phyloP scores from a whole-genome alignment of 2,113 vertebrate genomes.

The Percina caprodes region DNA sequence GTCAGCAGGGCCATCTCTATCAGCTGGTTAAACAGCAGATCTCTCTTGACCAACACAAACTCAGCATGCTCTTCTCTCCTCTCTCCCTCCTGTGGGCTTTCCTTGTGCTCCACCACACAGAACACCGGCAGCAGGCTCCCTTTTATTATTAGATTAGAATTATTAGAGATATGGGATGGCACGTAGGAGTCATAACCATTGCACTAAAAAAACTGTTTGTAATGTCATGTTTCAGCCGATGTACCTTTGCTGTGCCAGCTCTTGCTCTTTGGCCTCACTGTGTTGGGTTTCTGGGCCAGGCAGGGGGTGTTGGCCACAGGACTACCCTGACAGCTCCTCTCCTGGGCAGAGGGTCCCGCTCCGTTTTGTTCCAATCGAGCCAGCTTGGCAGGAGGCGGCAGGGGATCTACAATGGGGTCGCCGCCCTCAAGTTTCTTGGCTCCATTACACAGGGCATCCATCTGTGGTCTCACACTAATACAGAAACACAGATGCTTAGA shows the following conservation, averaged over 20 bases:
- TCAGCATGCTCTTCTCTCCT: conserved; percentile 95
- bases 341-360: conserved; percentile 83
- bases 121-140: conserved; percentile 98
- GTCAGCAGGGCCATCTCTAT: conserved; percentile 97
- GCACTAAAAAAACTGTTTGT: neutral
- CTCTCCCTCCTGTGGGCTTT: conserved; percentile 90
- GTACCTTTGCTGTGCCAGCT: conserved; percentile 93
- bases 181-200: conserved; percentile 3
- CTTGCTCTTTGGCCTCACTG: conserved; percentile 88
- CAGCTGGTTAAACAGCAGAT: conserved; percentile 98
- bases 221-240: neutral
- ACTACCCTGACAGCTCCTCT: conserved; percentile 91
- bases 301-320: conserved; percentile 90
- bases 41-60: conserved; percentile 96
- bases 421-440: conserved; percentile 93
- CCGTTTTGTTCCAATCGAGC: conserved; percentile 94
- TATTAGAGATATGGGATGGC: conserved; percentile 12
- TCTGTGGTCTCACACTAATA: conserved; percentile 77
- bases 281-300: conserved; percentile 87
- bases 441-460: conserved; percentile 95
- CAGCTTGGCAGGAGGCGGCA: conserved; percentile 94
- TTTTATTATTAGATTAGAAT: too few relatives aligned
- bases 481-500: conserved; percentile 31
- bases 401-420: conserved; percentile 90
- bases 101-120: conserved; percentile 96